phyloP scores from a whole-genome alignment of 1,140 invertebrate species.

The Drosophila rhopaloa region DNA sequence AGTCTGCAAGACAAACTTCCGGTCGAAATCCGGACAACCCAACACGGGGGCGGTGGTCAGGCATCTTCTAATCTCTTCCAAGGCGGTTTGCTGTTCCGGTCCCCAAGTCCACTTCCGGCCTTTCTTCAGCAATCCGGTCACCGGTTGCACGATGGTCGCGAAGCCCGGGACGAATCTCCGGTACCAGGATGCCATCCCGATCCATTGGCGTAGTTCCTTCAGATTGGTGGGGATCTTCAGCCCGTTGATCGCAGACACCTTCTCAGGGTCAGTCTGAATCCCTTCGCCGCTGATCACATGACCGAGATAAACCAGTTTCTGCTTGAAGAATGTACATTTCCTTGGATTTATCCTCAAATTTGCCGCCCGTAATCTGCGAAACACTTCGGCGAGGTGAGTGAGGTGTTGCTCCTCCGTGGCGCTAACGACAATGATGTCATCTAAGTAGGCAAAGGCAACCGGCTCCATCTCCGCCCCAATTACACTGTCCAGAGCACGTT shows the following conservation, averaged over 20 bases:
- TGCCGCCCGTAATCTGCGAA: neutral
- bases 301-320: neutral
- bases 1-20: neutral
- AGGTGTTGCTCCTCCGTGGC: neutral
- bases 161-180: neutral
- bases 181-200: neutral
- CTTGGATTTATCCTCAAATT: neutral
- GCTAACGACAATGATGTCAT: neutral
- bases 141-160: neutral
- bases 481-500: too few species aligned
- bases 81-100: neutral
- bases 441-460: neutral
- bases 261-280: neutral
- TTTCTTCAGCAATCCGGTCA: neutral
- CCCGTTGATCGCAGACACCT: neutral
- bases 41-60: neutral
- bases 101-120: neutral
- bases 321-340: neutral
- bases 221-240: neutral
- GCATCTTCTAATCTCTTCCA: neutral
- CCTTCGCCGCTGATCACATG: constrained; percentile 1
- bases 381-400: neutral
- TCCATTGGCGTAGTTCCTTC: too few species aligned
- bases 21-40: neutral
- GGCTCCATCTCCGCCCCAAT: too few species aligned